phyloP scores from a whole-genome alignment of 2,113 vertebrate genomes.

The Lepus europaeus region DNA sequence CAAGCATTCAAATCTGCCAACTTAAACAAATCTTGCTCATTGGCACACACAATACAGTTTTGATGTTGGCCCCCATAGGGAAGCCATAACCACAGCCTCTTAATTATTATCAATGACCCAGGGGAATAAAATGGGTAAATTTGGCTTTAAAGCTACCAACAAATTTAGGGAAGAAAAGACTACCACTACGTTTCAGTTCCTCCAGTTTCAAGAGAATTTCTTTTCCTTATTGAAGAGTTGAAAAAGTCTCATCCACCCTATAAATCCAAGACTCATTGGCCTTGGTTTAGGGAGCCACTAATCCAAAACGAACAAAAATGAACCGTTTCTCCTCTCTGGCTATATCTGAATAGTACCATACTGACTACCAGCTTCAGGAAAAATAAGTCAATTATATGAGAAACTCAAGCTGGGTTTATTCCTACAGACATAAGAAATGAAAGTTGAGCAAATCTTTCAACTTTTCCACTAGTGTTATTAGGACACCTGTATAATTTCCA shows the following conservation, averaged over 20 bases:
- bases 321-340: slow-evolving; percentile 57
- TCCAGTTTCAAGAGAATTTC: slow-evolving; percentile 60
- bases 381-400: slow-evolving; percentile 60
- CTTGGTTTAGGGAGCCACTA: slow-evolving; percentile 53
- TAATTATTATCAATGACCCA: slow-evolving; percentile 73
- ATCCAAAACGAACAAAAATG: slow-evolving; percentile 74
- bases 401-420: slow-evolving; percentile 26
- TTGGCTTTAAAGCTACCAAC: slow-evolving; percentile 65
- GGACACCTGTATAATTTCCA: neutral
- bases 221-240: slow-evolving; percentile 68
- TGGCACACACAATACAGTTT: slow-evolving; percentile 70
- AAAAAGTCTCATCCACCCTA: slow-evolving; percentile 72
- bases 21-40: slow-evolving; percentile 77
- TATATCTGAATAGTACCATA: slow-evolving; percentile 60
- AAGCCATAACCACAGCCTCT: slow-evolving; percentile 61
- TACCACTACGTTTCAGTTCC: slow-evolving; percentile 41
- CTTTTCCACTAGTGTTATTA: neutral
- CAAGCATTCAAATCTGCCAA: slow-evolving; percentile 79
- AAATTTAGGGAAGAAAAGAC: slow-evolving; percentile 54
- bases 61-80: slow-evolving; percentile 41
- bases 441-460: slow-evolving; percentile 41
- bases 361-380: slow-evolving; percentile 63
- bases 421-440: slow-evolving; percentile 19
- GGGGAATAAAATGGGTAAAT: slow-evolving; percentile 36
- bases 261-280: slow-evolving; percentile 65